Evolutionary conservation across 37 sponge, comb jelly and placozoan genomes (phyloP).

Genomic region (Haliclona indistincta): DNA sequence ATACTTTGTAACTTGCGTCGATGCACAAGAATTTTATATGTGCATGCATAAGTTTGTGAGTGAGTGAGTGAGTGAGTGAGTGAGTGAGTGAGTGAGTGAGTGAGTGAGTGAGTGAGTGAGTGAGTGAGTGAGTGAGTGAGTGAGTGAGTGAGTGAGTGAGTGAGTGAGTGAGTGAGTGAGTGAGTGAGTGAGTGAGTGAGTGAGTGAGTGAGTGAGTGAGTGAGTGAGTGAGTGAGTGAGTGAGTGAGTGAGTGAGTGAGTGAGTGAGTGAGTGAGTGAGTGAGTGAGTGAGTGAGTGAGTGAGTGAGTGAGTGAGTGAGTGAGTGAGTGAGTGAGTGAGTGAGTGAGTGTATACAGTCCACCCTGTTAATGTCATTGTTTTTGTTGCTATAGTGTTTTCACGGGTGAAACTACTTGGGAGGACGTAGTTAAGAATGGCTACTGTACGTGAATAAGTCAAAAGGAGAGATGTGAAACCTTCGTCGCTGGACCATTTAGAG

Average conservation of each 20-base stretch:
- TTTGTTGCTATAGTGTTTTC: too few species aligned
- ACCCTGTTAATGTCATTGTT: background rate
- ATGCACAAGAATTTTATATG: too few species aligned
- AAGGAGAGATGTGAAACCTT: too few species aligned
- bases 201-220: too few species aligned
- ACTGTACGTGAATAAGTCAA: too few species aligned
- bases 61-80: conserved; percentile 3
- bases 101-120: too few species aligned
- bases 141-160: background rate
- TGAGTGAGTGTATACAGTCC: background rate
- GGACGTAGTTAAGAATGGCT: too few species aligned
- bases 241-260: conserved; percentile 3
- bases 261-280: conserved; percentile 13
- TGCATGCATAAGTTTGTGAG: background rate
- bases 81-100: background rate
- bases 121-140: too few species aligned
- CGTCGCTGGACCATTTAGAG: too few species aligned
- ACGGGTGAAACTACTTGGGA: too few species aligned
- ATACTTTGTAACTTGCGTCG: too few species aligned
- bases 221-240: conserved; percentile 5
- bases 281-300: background rate
- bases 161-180: background rate
- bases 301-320: background rate
- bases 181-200: background rate
- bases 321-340: conserved; percentile 19